A percentile compares a stretch with the other conserved stretches of the same genome.
Evolutionary conservation across 2,797 vertebrate species (phyloP).

Genomic region (Sebastes elongatus): DNA sequence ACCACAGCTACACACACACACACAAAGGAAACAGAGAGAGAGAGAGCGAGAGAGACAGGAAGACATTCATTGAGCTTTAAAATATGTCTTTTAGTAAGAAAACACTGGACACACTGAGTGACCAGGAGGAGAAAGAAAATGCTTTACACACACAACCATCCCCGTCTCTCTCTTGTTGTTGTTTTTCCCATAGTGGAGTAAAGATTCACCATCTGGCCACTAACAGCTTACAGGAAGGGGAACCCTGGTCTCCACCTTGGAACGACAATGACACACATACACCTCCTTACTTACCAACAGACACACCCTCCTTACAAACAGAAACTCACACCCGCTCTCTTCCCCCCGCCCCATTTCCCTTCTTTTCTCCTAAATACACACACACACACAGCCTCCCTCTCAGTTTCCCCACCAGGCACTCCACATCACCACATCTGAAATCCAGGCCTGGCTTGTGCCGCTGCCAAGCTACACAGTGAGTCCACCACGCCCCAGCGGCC

Average conservation of each 20-base stretch:
- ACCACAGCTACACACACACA: conserved; percentile 30
- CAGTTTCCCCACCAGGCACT: conserved; percentile 62
- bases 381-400: conserved; percentile 26
- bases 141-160: background rate
- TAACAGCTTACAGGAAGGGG: conserved; percentile 65
- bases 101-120: background rate
- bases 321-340: conserved; percentile 26
- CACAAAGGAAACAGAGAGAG: background rate
- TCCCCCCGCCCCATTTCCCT: conserved; percentile 26
- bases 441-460: conserved; percentile 47
- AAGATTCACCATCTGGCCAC: conserved; percentile 51
- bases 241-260: conserved; percentile 54
- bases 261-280: conserved; percentile 55
- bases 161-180: conserved; percentile 8
- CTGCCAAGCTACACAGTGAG: conserved; percentile 73
- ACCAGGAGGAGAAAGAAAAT: background rate
- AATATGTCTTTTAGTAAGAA: background rate
- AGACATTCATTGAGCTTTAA: background rate
- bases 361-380: conserved; percentile 30
- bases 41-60: background rate
- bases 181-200: conserved; percentile 31
- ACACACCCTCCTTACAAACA: conserved; percentile 58
- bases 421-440: conserved; percentile 67
- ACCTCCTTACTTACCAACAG: conserved; percentile 50
- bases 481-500: conserved; percentile 62